These are phyloP conservation scores for Sturnus vulgaris DNA, from an alignment of 2,113 vertebrate genomes.

Conservation along the genomic window DNA sequence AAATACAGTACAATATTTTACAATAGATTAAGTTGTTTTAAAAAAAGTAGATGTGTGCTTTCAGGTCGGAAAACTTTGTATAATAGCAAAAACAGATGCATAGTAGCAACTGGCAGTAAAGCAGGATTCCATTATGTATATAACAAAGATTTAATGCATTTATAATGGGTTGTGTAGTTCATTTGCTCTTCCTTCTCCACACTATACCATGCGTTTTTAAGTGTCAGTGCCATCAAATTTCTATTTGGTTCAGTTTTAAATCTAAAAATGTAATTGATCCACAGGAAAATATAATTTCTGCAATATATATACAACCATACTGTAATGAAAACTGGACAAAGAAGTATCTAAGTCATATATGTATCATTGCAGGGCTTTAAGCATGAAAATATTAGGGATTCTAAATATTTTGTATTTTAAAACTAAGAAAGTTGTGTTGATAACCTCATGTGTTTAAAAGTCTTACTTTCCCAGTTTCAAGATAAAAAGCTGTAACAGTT, in stretches of 20 bases:
- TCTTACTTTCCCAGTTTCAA: constrained; percentile 65
- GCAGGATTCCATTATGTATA: constrained; percentile 81
- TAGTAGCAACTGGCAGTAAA: constrained; percentile 79
- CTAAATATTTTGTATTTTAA: constrained; percentile 74
- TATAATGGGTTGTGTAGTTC: constrained; percentile 76
- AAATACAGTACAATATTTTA: constrained; percentile 85
- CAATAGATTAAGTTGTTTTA: constrained; percentile 78
- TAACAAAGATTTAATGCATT: constrained; percentile 74
- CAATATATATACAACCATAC: constrained; percentile 64
- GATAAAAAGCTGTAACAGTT: constrained; percentile 43
- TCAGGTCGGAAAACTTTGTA: constrained; percentile 75
- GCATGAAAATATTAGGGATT: constrained; percentile 73
- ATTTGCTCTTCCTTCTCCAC: constrained; percentile 72
- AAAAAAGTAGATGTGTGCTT: constrained; percentile 76
- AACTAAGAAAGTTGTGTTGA: constrained; percentile 66
- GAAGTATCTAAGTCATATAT: constrained; percentile 70
- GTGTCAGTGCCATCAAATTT: constrained; percentile 72
- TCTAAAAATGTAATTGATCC: constrained; percentile 68
- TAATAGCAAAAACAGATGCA: constrained; percentile 76
- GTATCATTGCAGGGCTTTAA: constrained; percentile 73
- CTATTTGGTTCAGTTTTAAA: constrained; percentile 69
- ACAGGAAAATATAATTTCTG: constrained; percentile 55
- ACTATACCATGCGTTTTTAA: constrained; percentile 60
- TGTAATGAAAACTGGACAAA: constrained; percentile 70
- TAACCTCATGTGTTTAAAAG: constrained; percentile 55